Evolutionary conservation across 2,888 invertebrate species (phyloP).

Genomic region (Altica lythri): DNA sequence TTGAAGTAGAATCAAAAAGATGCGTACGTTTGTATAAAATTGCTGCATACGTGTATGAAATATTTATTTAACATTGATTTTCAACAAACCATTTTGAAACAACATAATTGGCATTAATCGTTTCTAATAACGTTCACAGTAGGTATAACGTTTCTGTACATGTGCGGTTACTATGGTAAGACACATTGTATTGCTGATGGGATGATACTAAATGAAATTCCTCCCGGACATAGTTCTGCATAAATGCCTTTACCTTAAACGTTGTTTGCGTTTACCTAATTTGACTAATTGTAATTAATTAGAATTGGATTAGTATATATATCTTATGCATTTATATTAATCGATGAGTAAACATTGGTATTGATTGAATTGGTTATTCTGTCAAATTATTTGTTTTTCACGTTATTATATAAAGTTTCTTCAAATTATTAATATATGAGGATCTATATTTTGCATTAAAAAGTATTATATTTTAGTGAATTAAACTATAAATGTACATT

Average conservation of each 20-base stretch:
- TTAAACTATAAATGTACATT: too few species aligned
- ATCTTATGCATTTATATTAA: neutral
- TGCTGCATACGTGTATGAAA: neutral
- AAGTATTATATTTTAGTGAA: too few species aligned
- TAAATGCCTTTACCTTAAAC: conserved; percentile 12
- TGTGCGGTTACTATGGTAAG: conserved; percentile 14
- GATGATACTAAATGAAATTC: conserved; percentile 2
- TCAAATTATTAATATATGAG: too few species aligned
- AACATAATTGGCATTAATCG: conserved; percentile 10
- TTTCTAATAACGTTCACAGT: conserved; percentile 10
- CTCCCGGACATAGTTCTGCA: conserved; percentile 7
- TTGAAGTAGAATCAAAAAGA: too few species aligned
- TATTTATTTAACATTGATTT: conserved; percentile 4
- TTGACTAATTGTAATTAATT: conserved; percentile 14
- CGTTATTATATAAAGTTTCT: too few species aligned
- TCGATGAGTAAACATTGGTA: neutral
- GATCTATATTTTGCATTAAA: too few species aligned
- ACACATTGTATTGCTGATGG: conserved; percentile 4
- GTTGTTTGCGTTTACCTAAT: conserved; percentile 6
- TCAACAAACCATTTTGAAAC: conserved; percentile 10
- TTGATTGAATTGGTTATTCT: neutral
- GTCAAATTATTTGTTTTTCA: neutral
- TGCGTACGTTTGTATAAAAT: too few species aligned
- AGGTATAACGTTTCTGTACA: conserved; percentile 3
- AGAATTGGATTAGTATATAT: neutral